A percentile compares a stretch with the other conserved stretches of the same genome.
Evolutionary conservation across 2,113 vertebrate species (phyloP).

Genomic region (Anguilla rostrata): DNA sequence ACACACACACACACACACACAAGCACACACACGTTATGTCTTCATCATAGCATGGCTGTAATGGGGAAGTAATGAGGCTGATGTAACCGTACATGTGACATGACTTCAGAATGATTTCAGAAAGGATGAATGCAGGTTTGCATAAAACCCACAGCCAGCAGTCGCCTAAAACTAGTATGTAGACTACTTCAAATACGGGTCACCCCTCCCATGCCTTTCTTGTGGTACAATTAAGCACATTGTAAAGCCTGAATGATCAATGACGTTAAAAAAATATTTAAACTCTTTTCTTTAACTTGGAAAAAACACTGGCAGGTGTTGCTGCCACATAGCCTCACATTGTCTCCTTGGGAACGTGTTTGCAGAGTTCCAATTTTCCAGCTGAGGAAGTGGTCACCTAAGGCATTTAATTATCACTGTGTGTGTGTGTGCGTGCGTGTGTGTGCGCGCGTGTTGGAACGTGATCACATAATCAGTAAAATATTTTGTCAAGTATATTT

Average conservation of each 20-base stretch:
- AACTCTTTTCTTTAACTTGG: neutral
- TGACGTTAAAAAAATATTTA: neutral
- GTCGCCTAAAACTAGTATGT: neutral
- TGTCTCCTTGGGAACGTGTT: conserved; percentile 22
- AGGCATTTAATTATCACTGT: conserved; percentile 13
- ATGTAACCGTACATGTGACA: too few species aligned
- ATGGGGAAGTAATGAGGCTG: neutral
- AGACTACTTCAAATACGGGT: neutral
- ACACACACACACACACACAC: neutral
- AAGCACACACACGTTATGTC: neutral
- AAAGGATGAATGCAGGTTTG: neutral
- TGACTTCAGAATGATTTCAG: too few species aligned
- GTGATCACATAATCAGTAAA: neutral
- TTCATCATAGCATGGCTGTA: neutral
- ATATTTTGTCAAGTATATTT: neutral
- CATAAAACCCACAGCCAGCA: neutral
- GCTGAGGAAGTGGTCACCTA: conserved; percentile 6
- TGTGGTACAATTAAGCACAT: too few species aligned
- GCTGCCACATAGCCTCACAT: neutral
- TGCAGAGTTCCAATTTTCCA: conserved; percentile 9
- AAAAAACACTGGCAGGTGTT: neutral
- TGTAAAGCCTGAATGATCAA: too few species aligned
- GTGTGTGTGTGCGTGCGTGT: neutral
- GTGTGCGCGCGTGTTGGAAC: neutral
- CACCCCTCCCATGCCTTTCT: neutral